Base-by-base conservation (phyloP, 1,140 invertebrate genomes). In the Zaprionus vittiger region DNA sequence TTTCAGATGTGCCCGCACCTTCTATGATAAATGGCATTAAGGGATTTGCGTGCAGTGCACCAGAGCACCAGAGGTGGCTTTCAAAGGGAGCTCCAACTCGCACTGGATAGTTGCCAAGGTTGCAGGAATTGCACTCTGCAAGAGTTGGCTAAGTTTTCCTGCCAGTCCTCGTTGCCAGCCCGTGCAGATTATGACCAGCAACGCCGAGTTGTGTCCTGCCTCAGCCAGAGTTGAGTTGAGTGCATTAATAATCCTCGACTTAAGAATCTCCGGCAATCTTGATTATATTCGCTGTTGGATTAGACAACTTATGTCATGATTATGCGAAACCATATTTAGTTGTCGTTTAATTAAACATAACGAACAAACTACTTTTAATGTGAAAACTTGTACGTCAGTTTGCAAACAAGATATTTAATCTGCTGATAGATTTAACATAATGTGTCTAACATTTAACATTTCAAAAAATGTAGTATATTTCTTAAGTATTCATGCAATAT, bases 1-100 rank as follows among this genome's bases (percentile, higher is more conserved):
- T 90, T 90, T 64, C 26, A 77, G 77, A 84, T 81, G 81, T 72
- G 63, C 67, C 59, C 34, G 67, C 80, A 68, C 59, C 77, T 80
- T 68, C 66, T 79, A 84, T 89, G 84, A 84, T 89, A 89, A 89
- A 89, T 89, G 81, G 84, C 73, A 84, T 89, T 89, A 89, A 81
- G 76, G 84, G 84, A 89, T 90, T 89, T 89, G 85, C 81, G 75
- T 84, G 85, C 83, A 83, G 81, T 83, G 38, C n/a, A 9, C n/a
- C 38, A 34, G 31, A 28, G 28, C 31, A 34, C 9, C 31, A 34
- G 31, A 34, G 31, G 0, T 34, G 31, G 31, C 9, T 9, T 41
- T 15, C 37, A 38, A 5, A 5, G 37, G 14, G 37, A 7, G n/a
- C 44, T 17, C 44, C 1, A 9, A 49, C 47, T 24, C 34, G 17